Base-by-base conservation (phyloP, 2,888 invertebrate genomes). In the Stenichneumon culpator region DNA sequence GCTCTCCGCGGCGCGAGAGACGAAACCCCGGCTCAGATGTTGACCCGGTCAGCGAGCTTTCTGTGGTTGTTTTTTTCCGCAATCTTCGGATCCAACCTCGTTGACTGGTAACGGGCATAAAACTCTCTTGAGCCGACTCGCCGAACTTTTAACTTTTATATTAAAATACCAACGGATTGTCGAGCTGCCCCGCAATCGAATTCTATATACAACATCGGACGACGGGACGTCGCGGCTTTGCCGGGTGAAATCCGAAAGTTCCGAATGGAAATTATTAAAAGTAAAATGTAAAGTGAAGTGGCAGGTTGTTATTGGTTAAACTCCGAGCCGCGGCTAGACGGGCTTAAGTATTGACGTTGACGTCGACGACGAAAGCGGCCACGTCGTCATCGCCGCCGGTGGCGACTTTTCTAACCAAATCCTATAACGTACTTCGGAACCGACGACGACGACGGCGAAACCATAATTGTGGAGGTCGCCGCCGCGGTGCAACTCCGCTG, bases 381-480 rank as follows among this genome's bases (percentile, higher is more conserved):
- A 1, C 47, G 7, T 65, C 25, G 22, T 52, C 57, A 50, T 19
- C n/a, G 36, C 22, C 57, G 47, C 7, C 16, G 50, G 14, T 28
- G 22, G 22, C 25, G 47, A 36, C 19, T 67, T 74, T 69, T 11
- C 7, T 5, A 68, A 7, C 22, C 44, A 36, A 57, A 73, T 74
- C 28, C 32, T 44, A 69, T 68, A 63, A 74, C 50, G 25, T 25
- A 54, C 36, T 69, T 80, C 44, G 2, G 44, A 44, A 44, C 11
- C 36, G 36, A 7, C 36, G 54, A 19, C 25, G 57, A 57, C 68
- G 52, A 60, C 50, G 32, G 16, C 1, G 57, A 68, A 68, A 28
- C n/a, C 36, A 60, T 69, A 81, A 81, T 81, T 81, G 74, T 81
- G 50, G 63, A 69, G 47, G 47, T 74, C 81, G 60, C 7, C 60